phyloP scores from a whole-genome alignment of 1,140 invertebrate species.

The Heliconius hewitsoni region DNA sequence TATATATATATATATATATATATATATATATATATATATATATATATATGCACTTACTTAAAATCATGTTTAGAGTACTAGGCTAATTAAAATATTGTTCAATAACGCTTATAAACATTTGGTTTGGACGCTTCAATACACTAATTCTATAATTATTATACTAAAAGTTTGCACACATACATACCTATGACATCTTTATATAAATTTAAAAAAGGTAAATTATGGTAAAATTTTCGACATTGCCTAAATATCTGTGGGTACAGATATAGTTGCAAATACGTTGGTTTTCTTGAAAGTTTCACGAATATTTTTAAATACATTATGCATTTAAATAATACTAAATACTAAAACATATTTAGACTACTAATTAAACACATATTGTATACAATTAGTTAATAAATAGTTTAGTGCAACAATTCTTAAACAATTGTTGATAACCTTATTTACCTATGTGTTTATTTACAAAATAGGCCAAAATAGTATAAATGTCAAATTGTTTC shows the following conservation, averaged over 20 bases:
- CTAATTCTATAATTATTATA: too few relatives aligned
- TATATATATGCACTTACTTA: too few relatives aligned
- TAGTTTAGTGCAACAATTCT: too few relatives aligned
- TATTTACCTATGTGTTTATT: background rate
- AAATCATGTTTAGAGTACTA: too few relatives aligned
- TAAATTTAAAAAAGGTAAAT: conserved; percentile 55
- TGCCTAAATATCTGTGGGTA: background rate
- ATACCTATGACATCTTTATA: conserved; percentile 56
- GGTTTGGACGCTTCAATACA: too few relatives aligned
- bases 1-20: too few relatives aligned
- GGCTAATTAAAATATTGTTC: too few relatives aligned
- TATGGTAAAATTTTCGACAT: conserved; percentile 37
- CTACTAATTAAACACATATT: background rate
- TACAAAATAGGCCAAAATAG: background rate
- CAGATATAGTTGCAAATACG: background rate
- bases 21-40: too few relatives aligned
- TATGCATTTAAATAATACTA: background rate
- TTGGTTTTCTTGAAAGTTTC: background rate
- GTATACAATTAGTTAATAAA: background rate
- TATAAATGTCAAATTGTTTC: background rate
- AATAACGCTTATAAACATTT: too few relatives aligned
- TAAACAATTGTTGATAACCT: background rate
- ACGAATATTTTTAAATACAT: conserved; percentile 6
- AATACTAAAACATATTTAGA: background rate
- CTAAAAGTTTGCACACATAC: too few relatives aligned